Evolutionary conservation across 2,888 invertebrate genomes (phyloP), one percentile per base, ranked within the genome.

Genomic region (Sinotaia quadrata): DNA sequence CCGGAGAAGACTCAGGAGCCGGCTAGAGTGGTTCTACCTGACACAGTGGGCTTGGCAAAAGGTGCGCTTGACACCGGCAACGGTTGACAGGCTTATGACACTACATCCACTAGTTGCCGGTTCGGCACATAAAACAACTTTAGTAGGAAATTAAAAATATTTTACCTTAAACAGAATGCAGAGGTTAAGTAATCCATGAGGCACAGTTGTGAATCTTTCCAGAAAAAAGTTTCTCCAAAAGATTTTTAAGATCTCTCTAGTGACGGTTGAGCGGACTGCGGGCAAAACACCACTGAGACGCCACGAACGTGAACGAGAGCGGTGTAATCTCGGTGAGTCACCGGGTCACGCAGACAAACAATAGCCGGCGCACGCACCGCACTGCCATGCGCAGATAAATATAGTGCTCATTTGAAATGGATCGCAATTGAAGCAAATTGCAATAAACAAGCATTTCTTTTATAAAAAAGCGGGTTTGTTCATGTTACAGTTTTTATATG

Each of bases 241-340:
- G 4, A 49, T 36, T 36, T 34, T 34, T 36, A 36, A 33, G 24
- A 2, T 51, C 61, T 36, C 18, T 24, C 24, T 15, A 47, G 24
- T 34, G n/a, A 18, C 21, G 51, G 18, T 27, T 24, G 44, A 59
- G 54, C 56, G 57, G 57, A 69, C 69, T 34, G 63, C 54, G 47
- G 10, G 47, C 58, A 54, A 57, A 44, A 41, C 56, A 56, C 63
- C 31, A 56, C 67, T 51, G 61, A 61, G 65, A 66, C 52, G 56
- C 37, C 29, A 54, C 34, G 60, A 37, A 69, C 60, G 67, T 67
- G 67, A 70, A 60, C 61, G 67, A 61, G 37, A 33, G 70, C 70
- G 70, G 29, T 61, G 27, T 36, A 57, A 66, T 66, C 61, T 33
- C 24, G n/a, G 27, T 70, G 67, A 70, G 61, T 67, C 67, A 67